Evolutionary conservation across 2,888 invertebrate species (phyloP).

Genomic region (Phalangium opilio): DNA sequence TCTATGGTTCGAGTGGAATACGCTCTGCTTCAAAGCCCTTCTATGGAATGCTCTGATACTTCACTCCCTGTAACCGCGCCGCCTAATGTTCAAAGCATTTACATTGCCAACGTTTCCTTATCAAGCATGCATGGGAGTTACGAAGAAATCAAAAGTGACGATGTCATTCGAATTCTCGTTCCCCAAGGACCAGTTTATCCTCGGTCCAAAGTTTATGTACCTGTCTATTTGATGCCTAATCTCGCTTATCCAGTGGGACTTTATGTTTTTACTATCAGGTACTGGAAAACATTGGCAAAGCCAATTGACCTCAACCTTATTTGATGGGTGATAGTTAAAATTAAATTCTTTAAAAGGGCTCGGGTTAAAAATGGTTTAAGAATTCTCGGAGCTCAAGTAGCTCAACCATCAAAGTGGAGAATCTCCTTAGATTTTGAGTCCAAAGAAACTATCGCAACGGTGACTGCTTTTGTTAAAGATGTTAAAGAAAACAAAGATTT

Average conservation of each 20-base stretch:
- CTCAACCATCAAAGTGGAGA: conserved; percentile 56
- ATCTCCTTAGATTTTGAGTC: conserved; percentile 71
- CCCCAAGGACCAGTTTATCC: conserved; percentile 81
- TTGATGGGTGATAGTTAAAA: too few species aligned
- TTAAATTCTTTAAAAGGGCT: conserved; percentile 42
- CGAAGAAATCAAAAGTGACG: conserved; percentile 66
- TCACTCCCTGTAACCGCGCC: conserved; percentile 46
- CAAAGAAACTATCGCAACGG: conserved; percentile 71
- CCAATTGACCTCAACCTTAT: too few species aligned
- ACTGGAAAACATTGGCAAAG: conserved; percentile 8
- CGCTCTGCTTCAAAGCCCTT: conserved; percentile 46
- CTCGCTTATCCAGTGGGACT: conserved; percentile 25
- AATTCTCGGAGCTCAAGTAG: conserved; percentile 62
- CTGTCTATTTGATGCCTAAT: conserved; percentile 53
- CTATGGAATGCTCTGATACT: conserved; percentile 17
- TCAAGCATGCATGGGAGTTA: conserved; percentile 63
- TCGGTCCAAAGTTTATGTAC: conserved; percentile 72
- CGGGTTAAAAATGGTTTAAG: conserved; percentile 75
- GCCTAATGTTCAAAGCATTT: conserved; percentile 43
- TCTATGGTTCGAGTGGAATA: conserved; percentile 61
- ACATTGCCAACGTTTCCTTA: conserved; percentile 44
- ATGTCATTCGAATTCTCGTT: conserved; percentile 64
- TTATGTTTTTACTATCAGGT: conserved; percentile 73
- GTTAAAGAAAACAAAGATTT: too few species aligned
- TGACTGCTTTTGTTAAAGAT: conserved; percentile 47